Percentiles rank a stretch among this genome's conserved stretches.
Evolutionary conservation across 53 echinoderm and acorn worm species (phyloP).

Genomic region (Apostichopus leukothele): DNA sequence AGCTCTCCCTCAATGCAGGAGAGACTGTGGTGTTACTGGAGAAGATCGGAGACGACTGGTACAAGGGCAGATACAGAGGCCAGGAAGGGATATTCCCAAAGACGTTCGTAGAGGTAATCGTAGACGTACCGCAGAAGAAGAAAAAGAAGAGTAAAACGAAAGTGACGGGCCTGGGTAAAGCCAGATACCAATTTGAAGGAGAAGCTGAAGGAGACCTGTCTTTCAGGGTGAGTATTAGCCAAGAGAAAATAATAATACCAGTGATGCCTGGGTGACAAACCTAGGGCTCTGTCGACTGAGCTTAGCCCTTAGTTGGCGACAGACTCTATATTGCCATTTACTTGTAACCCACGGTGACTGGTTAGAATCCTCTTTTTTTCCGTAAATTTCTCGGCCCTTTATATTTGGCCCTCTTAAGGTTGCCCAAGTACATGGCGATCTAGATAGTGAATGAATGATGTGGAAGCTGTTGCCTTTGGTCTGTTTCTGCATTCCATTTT

Average conservation of each 20-base stretch:
- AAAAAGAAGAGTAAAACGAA: not conserved
- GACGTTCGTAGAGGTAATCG: conserved; percentile 86
- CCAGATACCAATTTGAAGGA: conserved; percentile 79
- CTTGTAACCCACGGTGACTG: not conserved
- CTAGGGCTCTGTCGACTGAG: too few relatives aligned
- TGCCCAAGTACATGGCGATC: not conserved
- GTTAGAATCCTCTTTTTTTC: not conserved
- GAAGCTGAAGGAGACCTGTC: conserved; percentile 76
- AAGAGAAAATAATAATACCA: not conserved
- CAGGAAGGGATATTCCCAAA: conserved; percentile 94
- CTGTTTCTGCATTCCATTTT: too few relatives aligned
- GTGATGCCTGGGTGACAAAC: too few relatives aligned
- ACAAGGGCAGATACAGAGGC: conserved; percentile 62
- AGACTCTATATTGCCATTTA: not conserved
- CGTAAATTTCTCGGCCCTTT: conserved; percentile 3
- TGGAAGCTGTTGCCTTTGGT: too few relatives aligned
- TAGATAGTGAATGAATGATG: not conserved
- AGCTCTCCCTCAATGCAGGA: conserved; percentile 70
- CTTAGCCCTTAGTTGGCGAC: too few relatives aligned
- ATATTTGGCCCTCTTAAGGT: not conserved
- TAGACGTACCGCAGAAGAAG: conserved; percentile 50
- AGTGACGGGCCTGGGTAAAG: conserved; percentile 62
- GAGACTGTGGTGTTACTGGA: conserved; percentile 77
- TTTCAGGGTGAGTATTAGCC: conserved; percentile 64
- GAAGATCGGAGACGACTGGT: conserved; percentile 89